These are phyloP conservation scores for Latheticus oryzae DNA, from an alignment of 2,888 invertebrate species.

Conservation along the genomic window DNA sequence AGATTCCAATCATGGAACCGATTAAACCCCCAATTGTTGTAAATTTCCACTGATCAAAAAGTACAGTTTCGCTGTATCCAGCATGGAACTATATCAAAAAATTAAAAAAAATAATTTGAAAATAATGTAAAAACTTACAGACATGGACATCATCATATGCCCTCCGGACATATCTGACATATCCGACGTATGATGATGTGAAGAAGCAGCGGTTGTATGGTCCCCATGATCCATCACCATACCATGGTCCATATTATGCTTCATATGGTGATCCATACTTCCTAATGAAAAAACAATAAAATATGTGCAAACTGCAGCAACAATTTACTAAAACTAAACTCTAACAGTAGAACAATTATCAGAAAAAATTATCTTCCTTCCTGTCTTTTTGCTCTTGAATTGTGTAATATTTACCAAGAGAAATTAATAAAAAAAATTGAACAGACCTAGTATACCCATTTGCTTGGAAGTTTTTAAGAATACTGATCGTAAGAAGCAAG, in stretches of 20 bases:
- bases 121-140: slow-evolving; percentile 40
- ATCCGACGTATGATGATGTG: slow-evolving; percentile 44
- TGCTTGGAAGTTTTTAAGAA: too few species aligned
- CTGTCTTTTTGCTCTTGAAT: too few species aligned
- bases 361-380: too few species aligned
- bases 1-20: slow-evolving; percentile 91
- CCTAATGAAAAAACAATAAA: too few species aligned
- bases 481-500: too few species aligned
- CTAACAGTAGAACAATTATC: too few species aligned
- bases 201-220: slow-evolving; percentile 46
- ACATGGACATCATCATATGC: slow-evolving; percentile 44
- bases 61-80: slow-evolving; percentile 79
- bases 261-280: slow-evolving; percentile 43
- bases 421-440: neutral
- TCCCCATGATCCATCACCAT: slow-evolving; percentile 41
- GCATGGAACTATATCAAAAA: slow-evolving; percentile 79
- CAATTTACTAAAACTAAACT: too few species aligned
- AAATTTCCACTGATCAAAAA: slow-evolving; percentile 87
- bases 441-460: slow-evolving; percentile 17
- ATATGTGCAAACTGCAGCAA: too few species aligned
- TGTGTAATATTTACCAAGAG: too few species aligned
- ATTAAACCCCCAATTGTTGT: slow-evolving; percentile 81
- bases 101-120: slow-evolving; percentile 6
- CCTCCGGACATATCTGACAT: too few species aligned
- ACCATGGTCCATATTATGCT: slow-evolving; percentile 10